Base-by-base conservation (phyloP, 53 echinoderm and acorn worm genomes). In the Actinopyga echinites region DNA sequence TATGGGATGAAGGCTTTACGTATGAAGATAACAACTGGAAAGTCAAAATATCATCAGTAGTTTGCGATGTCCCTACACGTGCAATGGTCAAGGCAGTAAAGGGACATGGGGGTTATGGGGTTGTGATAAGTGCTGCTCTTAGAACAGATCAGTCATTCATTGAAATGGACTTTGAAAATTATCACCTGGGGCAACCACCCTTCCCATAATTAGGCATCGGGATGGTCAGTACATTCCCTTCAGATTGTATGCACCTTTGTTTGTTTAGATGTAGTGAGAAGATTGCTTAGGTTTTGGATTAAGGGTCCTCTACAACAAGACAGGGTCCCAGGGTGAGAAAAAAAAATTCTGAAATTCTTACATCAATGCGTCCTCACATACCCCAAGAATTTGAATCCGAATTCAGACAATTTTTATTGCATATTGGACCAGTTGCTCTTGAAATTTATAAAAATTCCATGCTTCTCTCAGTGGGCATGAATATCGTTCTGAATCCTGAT, bases 61-160 rank as follows among this genome's bases (percentile, higher is more conserved):
- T 84, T 42, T 84, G 84, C 69, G 84, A 84, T 52, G 58, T 71
- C 33, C 84, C 84, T 25, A 71, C 74, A 31, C 37, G 84, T 44
- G 84, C 84, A 74, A 69, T 52, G 53, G 57, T 84, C 74, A 71
- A 84, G 74, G 57, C 57, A 31, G 57, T 84, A 32, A 84, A 69
- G 68, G 56, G 56, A 74, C 84, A 84, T 58, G 73, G 32, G 56
- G 84, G 74, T 84, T 73, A 84, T 56, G 44, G 73, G 24, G 84
- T 58, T 58, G 21, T 22, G 58, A 22, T 9, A 58, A 58, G 21
- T 58, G 58, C 58, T 25, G 58, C 58, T 58, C 58, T 58, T 58
- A 21, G 61, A 30, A 61, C 61, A 61, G 61, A 9, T 20, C 25
- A 61, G 15, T 25, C 61, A 30, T 22, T 61, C 15, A 61, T 61